Evolutionary conservation across 2,797 vertebrate genomes (phyloP).

Genomic region (Sus cebifrons): DNA sequence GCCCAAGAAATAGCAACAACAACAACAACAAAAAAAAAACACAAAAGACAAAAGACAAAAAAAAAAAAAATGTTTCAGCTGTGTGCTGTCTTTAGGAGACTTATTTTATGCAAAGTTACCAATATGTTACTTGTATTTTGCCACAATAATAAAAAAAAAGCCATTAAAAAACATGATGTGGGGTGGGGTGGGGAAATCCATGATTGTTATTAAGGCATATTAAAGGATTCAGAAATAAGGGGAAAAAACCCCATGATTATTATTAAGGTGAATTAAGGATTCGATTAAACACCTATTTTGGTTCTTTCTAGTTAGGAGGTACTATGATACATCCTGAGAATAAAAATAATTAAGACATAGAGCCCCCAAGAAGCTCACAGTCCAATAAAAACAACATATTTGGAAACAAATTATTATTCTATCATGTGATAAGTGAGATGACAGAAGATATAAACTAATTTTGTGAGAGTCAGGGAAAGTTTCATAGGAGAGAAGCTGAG

Average conservation of each 20-base stretch:
- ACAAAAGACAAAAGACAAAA: too few relatives aligned
- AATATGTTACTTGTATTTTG: neutral
- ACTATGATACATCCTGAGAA: neutral
- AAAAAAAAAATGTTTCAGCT: too few relatives aligned
- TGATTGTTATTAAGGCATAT: neutral
- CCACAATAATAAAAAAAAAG: neutral
- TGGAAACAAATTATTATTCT: neutral
- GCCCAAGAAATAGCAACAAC: too few relatives aligned
- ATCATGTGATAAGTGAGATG: neutral
- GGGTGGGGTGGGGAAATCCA: too few relatives aligned
- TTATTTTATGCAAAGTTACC: neutral
- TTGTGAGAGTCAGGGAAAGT: neutral
- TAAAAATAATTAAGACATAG: neutral
- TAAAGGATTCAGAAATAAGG: too few relatives aligned
- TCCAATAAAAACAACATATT: neutral
- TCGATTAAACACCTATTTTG: neutral
- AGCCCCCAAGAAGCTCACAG: neutral
- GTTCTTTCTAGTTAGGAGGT: neutral
- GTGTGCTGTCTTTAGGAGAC: neutral
- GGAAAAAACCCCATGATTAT: neutral
- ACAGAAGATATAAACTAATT: neutral
- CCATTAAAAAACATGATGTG: neutral
- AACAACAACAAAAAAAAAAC: too few relatives aligned
- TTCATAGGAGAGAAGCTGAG: conserved; percentile 1
- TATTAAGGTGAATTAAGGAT: neutral